Conservation (phyloP, 2,888 invertebrate species). For the Tenthredo livida region DNA sequence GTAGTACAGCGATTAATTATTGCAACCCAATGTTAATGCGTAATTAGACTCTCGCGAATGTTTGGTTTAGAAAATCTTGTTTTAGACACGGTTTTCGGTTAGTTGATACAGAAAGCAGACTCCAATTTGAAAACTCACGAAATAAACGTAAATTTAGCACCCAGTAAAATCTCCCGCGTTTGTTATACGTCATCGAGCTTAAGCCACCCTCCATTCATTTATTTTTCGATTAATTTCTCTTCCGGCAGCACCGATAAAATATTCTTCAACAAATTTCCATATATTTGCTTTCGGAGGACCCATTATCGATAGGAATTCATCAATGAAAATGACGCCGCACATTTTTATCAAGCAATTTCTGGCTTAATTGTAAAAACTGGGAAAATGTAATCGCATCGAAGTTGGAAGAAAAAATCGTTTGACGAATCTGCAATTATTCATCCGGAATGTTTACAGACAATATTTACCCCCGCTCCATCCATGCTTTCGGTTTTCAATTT, state of each 20-base stretch:
- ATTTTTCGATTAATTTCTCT: constrained; percentile 28
- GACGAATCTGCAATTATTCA: constrained; percentile 10
- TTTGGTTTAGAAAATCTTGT: constrained; percentile 1
- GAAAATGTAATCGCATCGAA: constrained; percentile 9
- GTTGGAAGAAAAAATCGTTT: not conserved
- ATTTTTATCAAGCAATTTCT: constrained; percentile 28
- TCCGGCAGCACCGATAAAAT: constrained; percentile 11
- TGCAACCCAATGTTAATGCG: not conserved
- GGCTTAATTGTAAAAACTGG: constrained; percentile 15
- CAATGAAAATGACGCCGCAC: constrained; percentile 21
- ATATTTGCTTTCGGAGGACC: constrained; percentile 23
- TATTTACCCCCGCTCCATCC: constrained; percentile 11
- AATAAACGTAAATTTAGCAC: not conserved
- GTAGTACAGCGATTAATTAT: constrained; percentile 20
- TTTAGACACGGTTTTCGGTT: not conserved
- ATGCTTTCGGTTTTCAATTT: constrained; percentile 4
- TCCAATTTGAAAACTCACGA: not conserved
- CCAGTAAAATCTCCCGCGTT: not conserved
- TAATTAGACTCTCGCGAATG: not conserved
- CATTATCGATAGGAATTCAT: constrained; percentile 39
- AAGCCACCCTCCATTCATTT: constrained; percentile 14
- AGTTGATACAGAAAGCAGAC: not conserved
- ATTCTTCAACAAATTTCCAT: constrained; percentile 38
- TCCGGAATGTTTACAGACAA: not conserved
- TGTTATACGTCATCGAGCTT: constrained; percentile 19